These are phyloP conservation scores for Pocillopora verrucosa DNA, from an alignment of 64 coral and sea anemone genomes.

Conservation along the genomic window DNA sequence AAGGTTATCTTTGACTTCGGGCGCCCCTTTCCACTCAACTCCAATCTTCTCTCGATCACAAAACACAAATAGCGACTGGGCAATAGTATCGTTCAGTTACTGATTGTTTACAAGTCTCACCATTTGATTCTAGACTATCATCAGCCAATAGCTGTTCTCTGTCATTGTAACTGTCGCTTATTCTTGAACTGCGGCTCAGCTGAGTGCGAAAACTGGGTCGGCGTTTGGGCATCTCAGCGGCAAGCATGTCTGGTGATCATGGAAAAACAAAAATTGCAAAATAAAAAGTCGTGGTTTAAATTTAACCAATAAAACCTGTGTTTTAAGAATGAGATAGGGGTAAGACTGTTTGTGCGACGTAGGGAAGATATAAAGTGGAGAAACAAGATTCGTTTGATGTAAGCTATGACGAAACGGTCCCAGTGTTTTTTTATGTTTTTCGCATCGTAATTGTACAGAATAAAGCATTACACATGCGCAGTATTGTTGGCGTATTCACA, in stretches of 20 bases:
- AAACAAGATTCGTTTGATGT: too few species aligned
- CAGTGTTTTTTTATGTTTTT: too few species aligned
- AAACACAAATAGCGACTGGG: neutral
- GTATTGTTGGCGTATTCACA: too few species aligned
- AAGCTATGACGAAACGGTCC: too few species aligned
- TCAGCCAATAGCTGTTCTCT: conserved; percentile 51
- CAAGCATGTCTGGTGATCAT: conserved; percentile 66
- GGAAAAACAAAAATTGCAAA: neutral
- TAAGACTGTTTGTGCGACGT: too few species aligned
- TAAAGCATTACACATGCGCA: too few species aligned
- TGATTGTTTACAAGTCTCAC: neutral
- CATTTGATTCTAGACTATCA: conserved; percentile 23
- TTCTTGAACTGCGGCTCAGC: conserved; percentile 23
- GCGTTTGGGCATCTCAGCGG: conserved; percentile 81
- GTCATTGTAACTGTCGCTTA: conserved; percentile 50
- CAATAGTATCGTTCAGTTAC: neutral
- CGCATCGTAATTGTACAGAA: too few species aligned
- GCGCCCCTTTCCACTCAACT: too few species aligned
- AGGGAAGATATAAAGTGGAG: too few species aligned
- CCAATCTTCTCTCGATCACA: too few species aligned
- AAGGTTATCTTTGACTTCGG: too few species aligned
- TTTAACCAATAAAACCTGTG: neutral
- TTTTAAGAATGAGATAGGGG: too few species aligned
- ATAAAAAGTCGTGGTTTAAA: neutral
- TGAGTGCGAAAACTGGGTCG: conserved; percentile 57